Base-by-base conservation (phyloP, 2,888 invertebrate species). In the Watsonalla binaria region DNA sequence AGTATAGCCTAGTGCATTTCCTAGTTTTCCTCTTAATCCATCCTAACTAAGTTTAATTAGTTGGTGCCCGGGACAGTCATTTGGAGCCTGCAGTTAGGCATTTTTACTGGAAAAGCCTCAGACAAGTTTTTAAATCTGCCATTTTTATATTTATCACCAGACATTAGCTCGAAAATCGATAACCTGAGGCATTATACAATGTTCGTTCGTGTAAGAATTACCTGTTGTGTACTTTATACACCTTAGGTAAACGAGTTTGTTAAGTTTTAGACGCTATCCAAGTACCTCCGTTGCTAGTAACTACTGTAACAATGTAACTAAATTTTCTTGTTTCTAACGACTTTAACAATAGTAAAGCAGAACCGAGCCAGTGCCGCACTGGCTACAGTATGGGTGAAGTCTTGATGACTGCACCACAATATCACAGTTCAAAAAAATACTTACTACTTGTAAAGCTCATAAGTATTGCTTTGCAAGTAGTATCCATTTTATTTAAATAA, bases 311-410 rank as follows among this genome's bases (percentile, higher is more conserved):
- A 69, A 61, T 58, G 58, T 59, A 64, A 61, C 54, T 57, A 55
- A 64, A 61, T 63, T 58, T 66, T 59, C 55, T 57, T 56, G 53
- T 58, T 60, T 55, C 59, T 56, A 66, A 60, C 62, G 60, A 45
- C 60, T 58, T 53, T 57, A 65, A 64, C 65, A 69, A 71, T 66
- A 51, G 64, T 57, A 62, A 65, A 72, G 66, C 65, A 70, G 42
- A 9, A 8, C 2, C 5, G 1, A 68, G 69, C 65, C 69, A 59
- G 58, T 51, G 56, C 42, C 42, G 5, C 42, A 11, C 42, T 42
- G 0, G 42, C 2, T 42, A 42, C 11, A 42, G 42, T 42, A 5
- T 37, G 37, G 8, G 37, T 37, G 80, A 83, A 83, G 76, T 75
- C 73, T 76, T 61, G 51, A 53, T 65, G 51, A 61, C 60, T 62